phyloP scores from a whole-genome alignment of 1,140 invertebrate genomes.

The Saccostrea cuccullata region DNA sequence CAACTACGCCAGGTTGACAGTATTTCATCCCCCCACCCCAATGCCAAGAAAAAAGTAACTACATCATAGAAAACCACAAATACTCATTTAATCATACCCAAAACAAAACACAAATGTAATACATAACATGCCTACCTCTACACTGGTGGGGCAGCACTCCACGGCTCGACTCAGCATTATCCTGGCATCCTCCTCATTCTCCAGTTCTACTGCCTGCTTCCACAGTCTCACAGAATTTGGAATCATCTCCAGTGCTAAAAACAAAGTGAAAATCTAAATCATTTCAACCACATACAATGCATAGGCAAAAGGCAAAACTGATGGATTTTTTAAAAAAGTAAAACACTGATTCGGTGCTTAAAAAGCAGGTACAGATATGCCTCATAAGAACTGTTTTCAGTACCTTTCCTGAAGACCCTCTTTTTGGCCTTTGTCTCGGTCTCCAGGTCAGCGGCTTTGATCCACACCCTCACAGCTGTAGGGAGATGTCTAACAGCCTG shows the following conservation, averaged over 20 bases:
- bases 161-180: slow-evolving; percentile 97
- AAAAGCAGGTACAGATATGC: background rate
- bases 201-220: slow-evolving; percentile 99
- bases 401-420: slow-evolving; percentile 89
- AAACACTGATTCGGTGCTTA: too few species aligned
- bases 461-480: slow-evolving; percentile 95
- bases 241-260: slow-evolving; percentile 94
- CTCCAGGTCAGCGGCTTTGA: slow-evolving; percentile 98
- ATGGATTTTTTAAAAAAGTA: too few species aligned
- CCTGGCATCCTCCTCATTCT: slow-evolving; percentile 95
- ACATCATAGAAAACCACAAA: too few species aligned
- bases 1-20: too few species aligned
- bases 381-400: background rate
- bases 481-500: slow-evolving; percentile 81
- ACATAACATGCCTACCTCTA: slow-evolving; percentile 70
- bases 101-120: too few species aligned
- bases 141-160: slow-evolving; percentile 90
- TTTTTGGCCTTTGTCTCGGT: slow-evolving; percentile 95
- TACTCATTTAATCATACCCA: too few species aligned
- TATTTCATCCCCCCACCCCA: too few species aligned
- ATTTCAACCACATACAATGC: background rate
- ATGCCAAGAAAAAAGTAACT: too few species aligned
- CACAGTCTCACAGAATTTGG: slow-evolving; percentile 98
- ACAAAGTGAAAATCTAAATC: background rate
- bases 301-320: too few species aligned